Evolutionary conservation across 2,113 vertebrate genomes (phyloP), one percentile per base, ranked within the genome.

Genomic region (Rhinolophus sinicus): DNA sequence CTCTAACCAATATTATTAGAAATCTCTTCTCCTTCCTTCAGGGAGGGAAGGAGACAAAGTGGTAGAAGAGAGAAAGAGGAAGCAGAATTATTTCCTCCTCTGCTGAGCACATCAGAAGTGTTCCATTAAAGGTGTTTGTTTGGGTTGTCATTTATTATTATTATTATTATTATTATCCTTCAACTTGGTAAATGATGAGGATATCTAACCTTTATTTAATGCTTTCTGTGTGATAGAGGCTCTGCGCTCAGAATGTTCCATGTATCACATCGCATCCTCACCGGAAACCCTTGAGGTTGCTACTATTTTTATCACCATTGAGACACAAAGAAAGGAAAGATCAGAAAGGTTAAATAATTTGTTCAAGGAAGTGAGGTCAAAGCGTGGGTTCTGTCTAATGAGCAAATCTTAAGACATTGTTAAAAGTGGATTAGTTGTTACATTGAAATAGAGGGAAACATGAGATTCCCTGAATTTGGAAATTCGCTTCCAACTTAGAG

Each of bases 271-370:
- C 14, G 81, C 88, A 60, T 88, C 73, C 80, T 72, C 38, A 11
- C 38, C 70, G 56, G 90, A 86, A 95, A 80, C 91, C 40, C 60
- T 28, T 35, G 84, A 94, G 69, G 40, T 60, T 78, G 56, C 33
- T 86, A 40, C 92, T 97, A 47, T 83, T 95, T 97, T 96, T 75
- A 95, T 78, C 81, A 83, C 73, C 60, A 58, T 88, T 85, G 93
- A 96, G 35, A 85, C 67, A 80, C 47, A 85, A 84, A 65, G 14
- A 69, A 95, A 88, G 76, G 35, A 75, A 92, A 78, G 35, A 64
- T 94, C 35, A 62, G 72, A 85, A 84, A 96, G 88, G 72, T 95
- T 95, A 94, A 96, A 52, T 97, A 90, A 94, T 94, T 93, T 83
- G 78, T 90, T 93, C 93, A 86, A 94, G 89, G 70, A 91, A 83